These are phyloP conservation scores for Coronaproctus castanopsis DNA, from an alignment of 2,888 invertebrate genomes.

Conservation along the genomic window DNA sequence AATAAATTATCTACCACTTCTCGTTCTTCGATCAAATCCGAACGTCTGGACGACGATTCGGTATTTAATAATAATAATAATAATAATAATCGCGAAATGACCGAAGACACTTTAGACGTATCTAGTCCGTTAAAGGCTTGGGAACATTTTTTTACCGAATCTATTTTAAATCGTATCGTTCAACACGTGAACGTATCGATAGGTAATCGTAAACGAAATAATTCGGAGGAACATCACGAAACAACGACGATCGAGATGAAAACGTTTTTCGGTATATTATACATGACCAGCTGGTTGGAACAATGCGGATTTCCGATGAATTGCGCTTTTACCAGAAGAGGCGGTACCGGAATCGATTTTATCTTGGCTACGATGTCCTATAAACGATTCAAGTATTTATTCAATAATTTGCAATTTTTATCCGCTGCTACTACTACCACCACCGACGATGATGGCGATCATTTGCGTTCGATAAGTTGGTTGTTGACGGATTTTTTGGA, in stretches of 20 bases:
- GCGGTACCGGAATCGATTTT: not conserved
- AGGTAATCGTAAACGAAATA: no score
- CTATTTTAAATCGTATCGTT: not conserved
- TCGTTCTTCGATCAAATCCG: no score
- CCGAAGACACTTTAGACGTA: no score
- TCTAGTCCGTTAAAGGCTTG: not conserved
- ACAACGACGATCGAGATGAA: not conserved
- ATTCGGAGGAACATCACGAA: not conserved
- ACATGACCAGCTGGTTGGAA: not conserved
- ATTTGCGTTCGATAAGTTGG: no score
- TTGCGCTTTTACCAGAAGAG: not conserved
- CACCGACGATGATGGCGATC: no score
- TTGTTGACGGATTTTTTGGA: no score
- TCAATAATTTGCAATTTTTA: no score
- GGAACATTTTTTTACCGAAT: not conserved
- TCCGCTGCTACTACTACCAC: no score
- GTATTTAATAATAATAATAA: no score
- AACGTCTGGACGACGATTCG: no score
- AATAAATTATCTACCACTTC: no score
- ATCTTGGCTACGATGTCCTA: not conserved
- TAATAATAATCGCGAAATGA: no score
- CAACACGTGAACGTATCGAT: not conserved
- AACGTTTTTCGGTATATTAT: not conserved
- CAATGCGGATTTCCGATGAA: not conserved
- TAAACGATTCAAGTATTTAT: not conserved